phyloP scores from a whole-genome alignment of 2,888 invertebrate species.

The Morpho deidamia region DNA sequence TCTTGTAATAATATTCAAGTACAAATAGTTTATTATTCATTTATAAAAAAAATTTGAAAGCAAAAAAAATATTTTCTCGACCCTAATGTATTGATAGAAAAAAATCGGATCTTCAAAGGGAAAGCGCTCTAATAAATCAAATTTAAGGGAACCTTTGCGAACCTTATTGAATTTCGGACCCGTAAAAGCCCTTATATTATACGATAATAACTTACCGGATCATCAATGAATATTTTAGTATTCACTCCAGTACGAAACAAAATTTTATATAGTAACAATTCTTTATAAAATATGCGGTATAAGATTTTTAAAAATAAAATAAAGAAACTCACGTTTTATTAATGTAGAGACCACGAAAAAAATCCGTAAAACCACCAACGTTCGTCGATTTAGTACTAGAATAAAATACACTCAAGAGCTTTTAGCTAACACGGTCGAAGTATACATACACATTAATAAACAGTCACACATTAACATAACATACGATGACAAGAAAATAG shows the following conservation, averaged over 20 bases:
- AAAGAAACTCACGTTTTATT: constrained; percentile 26
- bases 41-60: no score
- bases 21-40: no score
- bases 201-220: constrained; percentile 36
- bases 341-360: constrained; percentile 18
- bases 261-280: background rate
- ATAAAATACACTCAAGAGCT: constrained; percentile 40
- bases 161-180: constrained; percentile 31
- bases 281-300: background rate
- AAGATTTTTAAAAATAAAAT: constrained; percentile 12
- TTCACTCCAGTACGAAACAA: constrained; percentile 6
- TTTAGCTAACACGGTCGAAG: constrained; percentile 38
- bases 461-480: constrained; percentile 47
- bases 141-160: constrained; percentile 18
- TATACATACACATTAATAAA: constrained; percentile 37
- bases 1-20: no score
- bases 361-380: constrained; percentile 29
- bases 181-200: constrained; percentile 39
- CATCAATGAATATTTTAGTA: constrained; percentile 42
- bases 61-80: background rate
- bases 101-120: background rate
- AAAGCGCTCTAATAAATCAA: background rate
- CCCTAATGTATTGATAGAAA: background rate
- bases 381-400: constrained; percentile 28
- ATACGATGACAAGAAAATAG: constrained; percentile 28